Conservation (phyloP, 2,888 invertebrate genomes). For the Meandrusa payeni region DNA sequence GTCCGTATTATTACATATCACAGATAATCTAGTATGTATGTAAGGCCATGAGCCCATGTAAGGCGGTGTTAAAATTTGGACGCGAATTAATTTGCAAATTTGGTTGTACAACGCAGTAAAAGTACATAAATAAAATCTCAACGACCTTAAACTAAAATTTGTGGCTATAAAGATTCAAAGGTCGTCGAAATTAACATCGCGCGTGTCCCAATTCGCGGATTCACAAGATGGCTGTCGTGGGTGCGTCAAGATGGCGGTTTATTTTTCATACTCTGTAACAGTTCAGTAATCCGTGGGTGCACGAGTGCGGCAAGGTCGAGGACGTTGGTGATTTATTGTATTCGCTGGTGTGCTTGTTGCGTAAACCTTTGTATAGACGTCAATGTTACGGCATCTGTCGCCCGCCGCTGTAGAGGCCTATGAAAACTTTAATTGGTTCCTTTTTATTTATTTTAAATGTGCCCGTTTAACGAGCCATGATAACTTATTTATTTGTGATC, state of each 20-base stretch:
- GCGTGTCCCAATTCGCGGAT: slow-evolving; percentile 66
- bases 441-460: slow-evolving; percentile 4
- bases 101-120: slow-evolving; percentile 44
- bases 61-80: slow-evolving; percentile 31
- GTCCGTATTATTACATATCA: no score
- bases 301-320: slow-evolving; percentile 66
- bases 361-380: slow-evolving; percentile 47
- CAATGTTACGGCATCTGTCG: slow-evolving; percentile 27
- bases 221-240: slow-evolving; percentile 63
- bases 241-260: slow-evolving; percentile 44
- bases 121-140: slow-evolving; percentile 49
- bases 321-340: slow-evolving; percentile 58
- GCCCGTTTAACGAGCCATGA: not conserved
- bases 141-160: slow-evolving; percentile 66
- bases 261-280: slow-evolving; percentile 53
- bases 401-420: slow-evolving; percentile 4
- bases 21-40: no score
- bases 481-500: slow-evolving; percentile 10
- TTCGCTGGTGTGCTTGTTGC: slow-evolving; percentile 47
- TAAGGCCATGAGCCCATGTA: no score
- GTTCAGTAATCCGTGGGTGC: slow-evolving; percentile 59
- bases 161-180: slow-evolving; percentile 65
- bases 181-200: slow-evolving; percentile 68
- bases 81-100: slow-evolving; percentile 52
- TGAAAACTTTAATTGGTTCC: slow-evolving; percentile 3